These are phyloP conservation scores for Drosophila fuyamai DNA, from an alignment of 1,140 invertebrate genomes.

Conservation along the genomic window DNA sequence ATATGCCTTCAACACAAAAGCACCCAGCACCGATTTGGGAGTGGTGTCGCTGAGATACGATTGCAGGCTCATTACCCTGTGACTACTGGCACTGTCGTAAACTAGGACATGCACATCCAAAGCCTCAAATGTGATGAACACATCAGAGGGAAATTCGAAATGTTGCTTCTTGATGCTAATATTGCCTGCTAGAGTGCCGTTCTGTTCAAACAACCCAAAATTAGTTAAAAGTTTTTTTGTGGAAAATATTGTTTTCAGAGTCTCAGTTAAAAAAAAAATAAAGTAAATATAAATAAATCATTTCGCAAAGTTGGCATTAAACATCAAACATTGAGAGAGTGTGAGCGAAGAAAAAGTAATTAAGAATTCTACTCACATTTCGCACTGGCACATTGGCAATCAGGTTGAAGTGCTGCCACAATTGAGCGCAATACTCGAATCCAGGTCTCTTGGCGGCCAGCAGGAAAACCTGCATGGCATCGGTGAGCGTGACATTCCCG, in stretches of 20 bases:
- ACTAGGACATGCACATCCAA: constrained; percentile 86
- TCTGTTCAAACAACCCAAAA: constrained; percentile 39
- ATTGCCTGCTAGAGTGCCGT: constrained; percentile 91
- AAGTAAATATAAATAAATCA: too few species aligned
- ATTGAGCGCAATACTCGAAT: constrained; percentile 85
- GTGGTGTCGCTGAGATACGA: constrained; percentile 54
- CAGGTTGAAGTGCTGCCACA: constrained; percentile 87
- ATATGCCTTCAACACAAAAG: constrained; percentile 67
- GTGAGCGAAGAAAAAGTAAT: too few species aligned
- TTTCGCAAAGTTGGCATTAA: too few species aligned
- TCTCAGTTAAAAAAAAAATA: too few species aligned
- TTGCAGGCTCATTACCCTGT: constrained; percentile 51
- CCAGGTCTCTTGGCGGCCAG: constrained; percentile 85
- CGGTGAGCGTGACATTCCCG: constrained; percentile 88
- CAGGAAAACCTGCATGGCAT: constrained; percentile 87
- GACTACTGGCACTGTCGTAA: constrained; percentile 37
- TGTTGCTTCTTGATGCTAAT: constrained; percentile 90
- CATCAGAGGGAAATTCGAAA: constrained; percentile 90
- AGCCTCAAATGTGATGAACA: constrained; percentile 90
- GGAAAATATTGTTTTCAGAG: neutral
- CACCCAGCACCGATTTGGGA: constrained; percentile 59
- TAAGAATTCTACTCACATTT: constrained; percentile 87
- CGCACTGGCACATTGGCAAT: constrained; percentile 90
- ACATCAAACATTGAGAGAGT: too few species aligned
- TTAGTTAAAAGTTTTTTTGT: too few species aligned